These are phyloP conservation scores for Euplexia lucipara DNA, from an alignment of 2,888 invertebrate species.

Conservation along the genomic window DNA sequence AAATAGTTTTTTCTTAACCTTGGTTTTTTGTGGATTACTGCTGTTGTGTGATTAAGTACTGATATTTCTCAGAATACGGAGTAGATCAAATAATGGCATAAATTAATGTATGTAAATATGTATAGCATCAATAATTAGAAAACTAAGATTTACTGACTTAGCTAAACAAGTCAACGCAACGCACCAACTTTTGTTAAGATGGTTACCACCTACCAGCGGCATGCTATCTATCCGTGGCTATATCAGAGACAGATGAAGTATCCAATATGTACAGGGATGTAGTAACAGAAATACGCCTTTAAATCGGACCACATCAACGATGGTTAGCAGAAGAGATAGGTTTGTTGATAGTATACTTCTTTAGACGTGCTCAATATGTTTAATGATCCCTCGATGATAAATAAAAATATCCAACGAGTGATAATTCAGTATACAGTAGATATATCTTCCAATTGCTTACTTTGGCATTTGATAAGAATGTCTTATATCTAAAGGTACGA, in stretches of 20 bases:
- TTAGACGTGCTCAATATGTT: background rate
- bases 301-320: background rate
- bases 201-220: too few relatives aligned
- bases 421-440: slow-evolving; percentile 5
- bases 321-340: background rate
- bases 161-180: too few relatives aligned
- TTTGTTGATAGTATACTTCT: too few relatives aligned
- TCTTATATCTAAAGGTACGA: background rate
- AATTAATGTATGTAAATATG: background rate
- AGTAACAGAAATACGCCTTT: too few relatives aligned
- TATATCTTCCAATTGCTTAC: background rate
- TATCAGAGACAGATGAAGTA: too few relatives aligned
- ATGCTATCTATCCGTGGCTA: too few relatives aligned
- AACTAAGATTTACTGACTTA: too few relatives aligned
- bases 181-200: too few relatives aligned
- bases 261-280: too few relatives aligned
- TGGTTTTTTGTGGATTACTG: background rate
- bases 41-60: background rate
- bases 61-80: background rate
- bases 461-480: slow-evolving; percentile 8
- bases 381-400: background rate
- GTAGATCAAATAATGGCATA: background rate
- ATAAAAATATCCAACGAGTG: background rate
- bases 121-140: background rate
- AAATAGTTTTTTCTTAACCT: background rate